These are phyloP conservation scores for Cenopis cana DNA, from an alignment of 2,888 invertebrate genomes.

Conservation along the genomic window DNA sequence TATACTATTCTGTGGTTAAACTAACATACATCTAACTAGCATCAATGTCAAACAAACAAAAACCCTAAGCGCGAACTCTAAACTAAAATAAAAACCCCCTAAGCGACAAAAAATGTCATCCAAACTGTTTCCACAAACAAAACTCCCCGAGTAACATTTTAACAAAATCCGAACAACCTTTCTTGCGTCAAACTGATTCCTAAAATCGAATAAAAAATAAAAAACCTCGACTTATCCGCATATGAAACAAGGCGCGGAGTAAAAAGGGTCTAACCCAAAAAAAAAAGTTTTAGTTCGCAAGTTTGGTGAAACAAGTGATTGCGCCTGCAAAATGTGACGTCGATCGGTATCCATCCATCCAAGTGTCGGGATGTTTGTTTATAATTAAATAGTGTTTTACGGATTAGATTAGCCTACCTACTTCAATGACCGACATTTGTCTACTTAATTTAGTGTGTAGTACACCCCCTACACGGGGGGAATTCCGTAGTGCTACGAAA, in stretches of 20 bases:
- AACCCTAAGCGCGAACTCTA: not conserved
- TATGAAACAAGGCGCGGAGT: slow-evolving; percentile 25
- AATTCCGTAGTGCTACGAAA: no score
- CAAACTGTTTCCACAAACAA: slow-evolving; percentile 11
- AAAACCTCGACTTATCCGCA: slow-evolving; percentile 30
- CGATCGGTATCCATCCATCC: not conserved
- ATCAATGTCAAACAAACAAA: not conserved
- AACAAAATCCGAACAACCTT: slow-evolving; percentile 33
- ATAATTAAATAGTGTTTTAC: not conserved
- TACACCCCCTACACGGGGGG: no score
- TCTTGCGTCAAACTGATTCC: slow-evolving; percentile 41
- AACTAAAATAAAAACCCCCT: not conserved
- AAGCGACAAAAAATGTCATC: slow-evolving; percentile 22
- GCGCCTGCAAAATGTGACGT: slow-evolving; percentile 19
- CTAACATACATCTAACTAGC: not conserved
- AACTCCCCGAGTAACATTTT: slow-evolving; percentile 27
- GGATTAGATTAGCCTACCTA: no score
- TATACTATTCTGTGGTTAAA: no score
- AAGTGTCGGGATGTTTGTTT: slow-evolving; percentile 1
- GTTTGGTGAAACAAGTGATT: slow-evolving; percentile 41
- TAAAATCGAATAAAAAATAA: slow-evolving; percentile 36
- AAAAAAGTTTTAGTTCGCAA: slow-evolving; percentile 46
- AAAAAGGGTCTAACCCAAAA: slow-evolving; percentile 45
- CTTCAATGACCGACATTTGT: no score
- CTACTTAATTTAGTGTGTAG: no score